Percentiles rank a stretch among this genome's conserved stretches.
Conservation (phyloP, 1,140 invertebrate species). For the Dendrolimus kikuchii region DNA sequence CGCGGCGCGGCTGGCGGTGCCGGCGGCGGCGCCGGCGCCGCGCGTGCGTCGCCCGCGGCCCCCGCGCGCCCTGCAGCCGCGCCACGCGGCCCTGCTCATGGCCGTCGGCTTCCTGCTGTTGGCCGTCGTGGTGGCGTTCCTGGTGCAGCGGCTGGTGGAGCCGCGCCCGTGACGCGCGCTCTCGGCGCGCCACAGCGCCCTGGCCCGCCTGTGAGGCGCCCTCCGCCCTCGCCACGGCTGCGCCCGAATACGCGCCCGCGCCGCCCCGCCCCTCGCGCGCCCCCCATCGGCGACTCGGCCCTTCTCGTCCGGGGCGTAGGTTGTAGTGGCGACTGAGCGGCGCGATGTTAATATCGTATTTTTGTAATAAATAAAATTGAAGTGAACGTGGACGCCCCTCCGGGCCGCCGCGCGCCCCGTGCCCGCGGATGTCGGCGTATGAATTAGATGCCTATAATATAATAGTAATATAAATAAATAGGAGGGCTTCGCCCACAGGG, state of each 20-base stretch:
- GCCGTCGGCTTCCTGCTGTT: constrained; percentile 75
- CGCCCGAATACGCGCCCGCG: constrained; percentile 1
- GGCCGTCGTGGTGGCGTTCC: constrained; percentile 77
- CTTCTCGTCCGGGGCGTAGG: too few relatives aligned
- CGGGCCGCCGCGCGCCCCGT: background rate
- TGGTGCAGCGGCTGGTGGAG: constrained; percentile 70
- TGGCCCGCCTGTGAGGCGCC: constrained; percentile 30
- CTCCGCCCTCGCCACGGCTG: background rate
- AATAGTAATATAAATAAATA: too few relatives aligned
- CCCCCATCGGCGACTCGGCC: background rate
- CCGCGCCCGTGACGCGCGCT: constrained; percentile 49
- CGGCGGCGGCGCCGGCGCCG: constrained; percentile 23
- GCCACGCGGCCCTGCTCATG: constrained; percentile 78
- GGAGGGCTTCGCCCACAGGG: constrained; percentile 10
- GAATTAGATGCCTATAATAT: constrained; percentile 21
- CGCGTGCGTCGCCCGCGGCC: constrained; percentile 22
- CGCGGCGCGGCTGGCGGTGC: constrained; percentile 68
- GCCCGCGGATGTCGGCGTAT: constrained; percentile 2
- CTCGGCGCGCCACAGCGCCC: constrained; percentile 33
- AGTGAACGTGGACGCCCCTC: background rate
- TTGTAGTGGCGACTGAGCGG: too few relatives aligned
- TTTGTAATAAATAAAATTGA: too few relatives aligned
- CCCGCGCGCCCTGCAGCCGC: constrained; percentile 70
- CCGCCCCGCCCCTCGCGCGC: constrained; percentile 7
- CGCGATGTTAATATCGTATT: too few relatives aligned